Conservation (phyloP, 2,113 vertebrate genomes). For the Prionailurus viverrinus region DNA sequence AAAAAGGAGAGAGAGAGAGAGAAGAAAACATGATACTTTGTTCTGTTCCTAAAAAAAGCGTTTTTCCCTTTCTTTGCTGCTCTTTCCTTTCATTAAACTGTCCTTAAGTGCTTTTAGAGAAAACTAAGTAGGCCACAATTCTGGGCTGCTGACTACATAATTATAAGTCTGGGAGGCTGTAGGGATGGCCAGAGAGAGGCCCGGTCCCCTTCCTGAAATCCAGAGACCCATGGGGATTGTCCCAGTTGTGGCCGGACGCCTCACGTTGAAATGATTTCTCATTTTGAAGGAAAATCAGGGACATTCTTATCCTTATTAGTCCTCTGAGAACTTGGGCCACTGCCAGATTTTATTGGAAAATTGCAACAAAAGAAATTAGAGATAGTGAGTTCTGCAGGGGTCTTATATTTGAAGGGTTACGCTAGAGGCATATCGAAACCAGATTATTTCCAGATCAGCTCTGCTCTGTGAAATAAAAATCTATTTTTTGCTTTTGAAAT, state of each 20-base stretch:
- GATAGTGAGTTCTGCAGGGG: conserved; percentile 70
- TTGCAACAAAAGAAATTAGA: conserved; percentile 84
- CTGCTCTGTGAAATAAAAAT: background rate
- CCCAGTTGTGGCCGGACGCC: conserved; percentile 74
- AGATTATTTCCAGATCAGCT: conserved; percentile 81
- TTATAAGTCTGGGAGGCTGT: conserved; percentile 82
- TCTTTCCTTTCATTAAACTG: conserved; percentile 89
- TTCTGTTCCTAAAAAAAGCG: conserved; percentile 88
- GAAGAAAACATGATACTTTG: conserved; percentile 84
- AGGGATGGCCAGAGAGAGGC: conserved; percentile 80
- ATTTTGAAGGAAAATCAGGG: conserved; percentile 76
- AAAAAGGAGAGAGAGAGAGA: conserved; percentile 63
- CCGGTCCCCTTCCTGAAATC: conserved; percentile 80
- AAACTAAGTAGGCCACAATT: conserved; percentile 87
- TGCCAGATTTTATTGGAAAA: conserved; percentile 84
- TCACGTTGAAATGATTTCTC: conserved; percentile 82
- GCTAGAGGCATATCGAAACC: conserved; percentile 64
- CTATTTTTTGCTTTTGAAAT: conserved; percentile 46
- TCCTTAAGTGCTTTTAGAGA: conserved; percentile 87
- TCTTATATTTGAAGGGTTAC: conserved; percentile 65
- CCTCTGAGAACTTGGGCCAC: conserved; percentile 75
- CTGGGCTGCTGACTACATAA: conserved; percentile 88
- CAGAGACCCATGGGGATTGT: conserved; percentile 74
- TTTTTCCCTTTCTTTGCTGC: conserved; percentile 79
- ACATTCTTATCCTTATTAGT: conserved; percentile 76